These are phyloP conservation scores for Drosophila melanica DNA, from an alignment of 1,140 invertebrate genomes.

Conservation along the genomic window DNA sequence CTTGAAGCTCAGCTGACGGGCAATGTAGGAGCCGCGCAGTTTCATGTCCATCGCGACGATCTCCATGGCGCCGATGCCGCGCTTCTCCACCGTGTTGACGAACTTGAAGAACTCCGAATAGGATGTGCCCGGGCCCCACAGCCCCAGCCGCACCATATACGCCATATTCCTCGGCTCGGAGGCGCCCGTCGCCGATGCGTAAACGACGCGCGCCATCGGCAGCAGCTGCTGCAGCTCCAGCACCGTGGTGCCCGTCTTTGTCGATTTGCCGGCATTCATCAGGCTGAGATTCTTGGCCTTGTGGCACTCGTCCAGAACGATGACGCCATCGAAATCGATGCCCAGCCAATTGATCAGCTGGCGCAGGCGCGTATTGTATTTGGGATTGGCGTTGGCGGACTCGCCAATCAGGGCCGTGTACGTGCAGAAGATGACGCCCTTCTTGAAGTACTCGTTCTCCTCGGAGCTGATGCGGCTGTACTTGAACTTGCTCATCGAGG, in stretches of 20 bases:
- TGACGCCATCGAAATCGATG: conserved; percentile 96
- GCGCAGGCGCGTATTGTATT: conserved; percentile 97
- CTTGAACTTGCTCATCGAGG: conserved; percentile 96
- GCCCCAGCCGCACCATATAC: conserved; percentile 98
- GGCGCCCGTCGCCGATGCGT: conserved; percentile 99
- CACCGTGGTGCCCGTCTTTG: conserved; percentile 95
- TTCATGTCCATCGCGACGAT: conserved; percentile 99
- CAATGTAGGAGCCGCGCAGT: conserved; percentile 98
- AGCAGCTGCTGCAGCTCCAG: conserved; percentile 97
- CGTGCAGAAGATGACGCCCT: conserved; percentile 98
- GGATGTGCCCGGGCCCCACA: conserved; percentile 98
- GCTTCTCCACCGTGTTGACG: conserved; percentile 97
- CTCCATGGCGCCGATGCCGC: conserved; percentile 99
- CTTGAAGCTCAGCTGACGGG: conserved; percentile 98
- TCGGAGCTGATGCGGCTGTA: conserved; percentile 98
- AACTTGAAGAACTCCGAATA: conserved; percentile 94
- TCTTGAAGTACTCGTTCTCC: conserved; percentile 96
- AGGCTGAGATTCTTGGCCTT: conserved; percentile 99
- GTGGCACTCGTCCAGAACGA: conserved; percentile 99
- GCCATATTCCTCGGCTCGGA: conserved; percentile 99
- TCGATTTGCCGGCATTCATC: conserved; percentile 96
- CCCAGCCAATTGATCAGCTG: conserved; percentile 99
- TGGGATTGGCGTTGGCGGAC: conserved; percentile 93
- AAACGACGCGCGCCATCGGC: conserved; percentile 98
- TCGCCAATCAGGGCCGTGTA: conserved; percentile 99